Conservation (phyloP, 2,888 invertebrate genomes). For the Caenorhabditis panamensis region DNA sequence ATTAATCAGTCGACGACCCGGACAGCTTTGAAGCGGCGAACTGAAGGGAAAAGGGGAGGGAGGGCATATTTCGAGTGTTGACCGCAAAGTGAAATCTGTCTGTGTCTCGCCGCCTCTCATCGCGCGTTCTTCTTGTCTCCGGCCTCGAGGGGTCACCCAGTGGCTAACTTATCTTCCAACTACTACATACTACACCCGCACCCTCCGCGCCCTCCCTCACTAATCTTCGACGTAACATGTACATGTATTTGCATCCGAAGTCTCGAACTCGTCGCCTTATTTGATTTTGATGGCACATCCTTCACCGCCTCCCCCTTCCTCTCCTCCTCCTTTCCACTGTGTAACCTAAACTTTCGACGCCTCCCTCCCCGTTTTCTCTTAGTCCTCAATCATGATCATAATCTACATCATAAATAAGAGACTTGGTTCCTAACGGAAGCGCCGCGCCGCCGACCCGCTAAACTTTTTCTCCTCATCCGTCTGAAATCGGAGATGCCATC, state of each 20-base stretch:
- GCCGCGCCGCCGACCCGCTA: background rate
- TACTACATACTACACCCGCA: constrained; percentile 33
- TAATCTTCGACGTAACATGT: constrained; percentile 10
- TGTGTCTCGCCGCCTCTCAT: constrained; percentile 33
- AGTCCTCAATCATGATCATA: background rate
- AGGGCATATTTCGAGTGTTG: constrained; percentile 54
- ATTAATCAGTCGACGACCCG: constrained; percentile 17
- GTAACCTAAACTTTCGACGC: constrained; percentile 4
- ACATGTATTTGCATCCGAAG: constrained; percentile 11
- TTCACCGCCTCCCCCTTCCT: constrained; percentile 4
- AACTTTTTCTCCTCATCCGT: background rate
- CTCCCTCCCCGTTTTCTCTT: background rate
- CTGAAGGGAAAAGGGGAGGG: constrained; percentile 8
- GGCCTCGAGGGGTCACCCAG: constrained; percentile 48
- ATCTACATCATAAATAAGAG: background rate
- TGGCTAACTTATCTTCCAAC: constrained; percentile 51
- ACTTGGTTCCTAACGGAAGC: background rate
- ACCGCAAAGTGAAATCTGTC: constrained; percentile 58
- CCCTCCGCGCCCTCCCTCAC: constrained; percentile 11
- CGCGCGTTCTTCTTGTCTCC: constrained; percentile 23
- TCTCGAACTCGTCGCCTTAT: constrained; percentile 10
- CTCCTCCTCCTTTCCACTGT: background rate
- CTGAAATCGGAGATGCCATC: constrained; percentile 44
- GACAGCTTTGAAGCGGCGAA: constrained; percentile 4
- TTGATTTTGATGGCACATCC: constrained; percentile 2